A percentile compares a stretch with the other conserved stretches of the same genome.
phyloP scores from a whole-genome alignment of 2,888 invertebrate genomes.

The Drosophila sordidapex region DNA sequence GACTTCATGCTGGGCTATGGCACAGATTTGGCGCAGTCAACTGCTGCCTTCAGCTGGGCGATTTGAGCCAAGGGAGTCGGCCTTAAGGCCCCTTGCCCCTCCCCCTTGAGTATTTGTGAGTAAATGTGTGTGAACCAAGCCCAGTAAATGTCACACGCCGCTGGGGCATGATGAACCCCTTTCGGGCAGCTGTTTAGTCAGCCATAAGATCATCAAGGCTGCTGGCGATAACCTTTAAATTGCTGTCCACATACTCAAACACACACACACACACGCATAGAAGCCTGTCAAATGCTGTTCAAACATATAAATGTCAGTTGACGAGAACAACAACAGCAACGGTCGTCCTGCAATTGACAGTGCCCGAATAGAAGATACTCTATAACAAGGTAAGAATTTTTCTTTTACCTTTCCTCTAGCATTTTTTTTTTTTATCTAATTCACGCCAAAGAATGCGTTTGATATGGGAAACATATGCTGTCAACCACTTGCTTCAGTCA shows the following conservation, averaged over 20 bases:
- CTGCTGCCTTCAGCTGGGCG: constrained; percentile 16
- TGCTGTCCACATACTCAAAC: constrained; percentile 45
- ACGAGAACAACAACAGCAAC: constrained; percentile 31
- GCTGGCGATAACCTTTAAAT: constrained; percentile 73
- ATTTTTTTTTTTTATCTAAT: neutral
- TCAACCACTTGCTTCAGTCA: neutral
- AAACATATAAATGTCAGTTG: constrained; percentile 42
- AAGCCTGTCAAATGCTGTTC: constrained; percentile 38
- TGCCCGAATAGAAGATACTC: constrained; percentile 5
- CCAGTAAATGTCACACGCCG: constrained; percentile 33
- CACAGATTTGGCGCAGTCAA: constrained; percentile 34
- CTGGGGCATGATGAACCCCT: constrained; percentile 52
- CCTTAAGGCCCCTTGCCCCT: neutral
- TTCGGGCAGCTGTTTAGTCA: constrained; percentile 55
- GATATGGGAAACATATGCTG: neutral
- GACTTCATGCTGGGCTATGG: constrained; percentile 46
- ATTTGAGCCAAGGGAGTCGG: constrained; percentile 24
- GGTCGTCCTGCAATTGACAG: neutral
- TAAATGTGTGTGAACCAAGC: constrained; percentile 4
- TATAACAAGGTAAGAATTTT: neutral
- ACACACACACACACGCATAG: constrained; percentile 1
- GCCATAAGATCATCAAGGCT: constrained; percentile 72
- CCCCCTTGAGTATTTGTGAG: neutral
- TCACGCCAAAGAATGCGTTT: neutral
- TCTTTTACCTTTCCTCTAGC: neutral